Conservation (phyloP, 2,113 vertebrate genomes). For the Forbesichthys papilliferus region DNA sequence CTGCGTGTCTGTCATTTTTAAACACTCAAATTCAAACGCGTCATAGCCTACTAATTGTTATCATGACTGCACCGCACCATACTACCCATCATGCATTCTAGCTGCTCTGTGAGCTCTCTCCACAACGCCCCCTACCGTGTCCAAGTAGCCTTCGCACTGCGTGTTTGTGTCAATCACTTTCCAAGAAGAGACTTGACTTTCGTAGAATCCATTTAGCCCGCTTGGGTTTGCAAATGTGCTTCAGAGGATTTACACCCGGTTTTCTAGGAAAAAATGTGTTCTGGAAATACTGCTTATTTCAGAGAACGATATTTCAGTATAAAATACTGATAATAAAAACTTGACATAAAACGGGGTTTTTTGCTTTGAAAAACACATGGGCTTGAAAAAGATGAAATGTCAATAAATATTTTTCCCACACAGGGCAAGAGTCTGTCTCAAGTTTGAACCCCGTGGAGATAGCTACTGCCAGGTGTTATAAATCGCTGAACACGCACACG, state of each 20-base stretch:
- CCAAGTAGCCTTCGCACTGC: neutral
- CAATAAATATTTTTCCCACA: constrained; percentile 41
- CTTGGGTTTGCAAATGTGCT: constrained; percentile 50
- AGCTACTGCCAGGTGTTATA: constrained; percentile 39
- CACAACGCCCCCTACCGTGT: constrained; percentile 18
- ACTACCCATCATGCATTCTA: no score
- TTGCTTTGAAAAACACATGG: constrained; percentile 50
- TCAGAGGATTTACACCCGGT: constrained; percentile 50
- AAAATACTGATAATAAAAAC: constrained; percentile 38
- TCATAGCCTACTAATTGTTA: no score
- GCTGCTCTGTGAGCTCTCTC: constrained; percentile 3
- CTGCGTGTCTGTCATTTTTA: no score
- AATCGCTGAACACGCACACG: constrained; percentile 14
- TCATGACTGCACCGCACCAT: no score
- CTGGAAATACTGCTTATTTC: constrained; percentile 45
- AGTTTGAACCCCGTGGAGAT: constrained; percentile 21
- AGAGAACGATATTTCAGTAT: constrained; percentile 52
- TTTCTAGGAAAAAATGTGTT: constrained; percentile 65
- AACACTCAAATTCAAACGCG: no score
- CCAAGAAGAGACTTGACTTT: constrained; percentile 40
- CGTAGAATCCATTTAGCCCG: constrained; percentile 51
- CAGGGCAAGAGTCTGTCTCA: constrained; percentile 25
- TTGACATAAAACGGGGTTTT: constrained; percentile 58
- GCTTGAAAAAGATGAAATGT: constrained; percentile 41
- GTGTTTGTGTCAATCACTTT: constrained; percentile 20